Conservation (phyloP, 1,140 invertebrate species). For the Chrysomallon squamiferum region DNA sequence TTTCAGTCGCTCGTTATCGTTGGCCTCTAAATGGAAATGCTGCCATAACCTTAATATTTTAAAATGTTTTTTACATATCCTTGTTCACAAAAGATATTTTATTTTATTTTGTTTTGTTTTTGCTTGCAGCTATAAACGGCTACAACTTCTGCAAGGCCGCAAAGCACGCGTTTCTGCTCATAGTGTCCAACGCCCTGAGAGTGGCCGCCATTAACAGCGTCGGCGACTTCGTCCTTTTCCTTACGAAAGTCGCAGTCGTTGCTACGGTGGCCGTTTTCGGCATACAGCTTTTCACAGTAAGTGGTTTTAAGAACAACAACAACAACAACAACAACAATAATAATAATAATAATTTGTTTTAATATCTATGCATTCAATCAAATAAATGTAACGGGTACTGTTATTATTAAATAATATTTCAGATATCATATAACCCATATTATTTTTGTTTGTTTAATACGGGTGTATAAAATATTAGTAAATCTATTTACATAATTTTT, state of each 20-base stretch:
- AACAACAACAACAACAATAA: too few species aligned
- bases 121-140: constrained; percentile 74
- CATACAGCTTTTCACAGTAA: constrained; percentile 68
- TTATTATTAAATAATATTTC: not conserved
- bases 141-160: constrained; percentile 74
- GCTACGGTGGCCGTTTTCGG: constrained; percentile 67
- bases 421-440: not conserved
- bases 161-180: constrained; percentile 61
- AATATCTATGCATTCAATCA: too few species aligned
- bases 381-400: not conserved
- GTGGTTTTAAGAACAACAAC: not conserved
- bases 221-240: constrained; percentile 91
- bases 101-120: too few species aligned
- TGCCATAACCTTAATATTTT: too few species aligned
- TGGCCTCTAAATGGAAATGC: too few species aligned
- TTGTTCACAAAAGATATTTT: too few species aligned
- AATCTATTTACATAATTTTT: too few species aligned
- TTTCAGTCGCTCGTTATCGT: too few species aligned
- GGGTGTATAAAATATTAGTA: too few species aligned
- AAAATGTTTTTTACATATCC: too few species aligned
- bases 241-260: constrained; percentile 82
- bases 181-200: constrained; percentile 76
- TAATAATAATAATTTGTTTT: too few species aligned
- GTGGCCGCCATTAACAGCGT: constrained; percentile 91
- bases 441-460: too few species aligned